phyloP scores from a whole-genome alignment of 92 coral and sea anemone genomes.

The Actinostola sp. region DNA sequence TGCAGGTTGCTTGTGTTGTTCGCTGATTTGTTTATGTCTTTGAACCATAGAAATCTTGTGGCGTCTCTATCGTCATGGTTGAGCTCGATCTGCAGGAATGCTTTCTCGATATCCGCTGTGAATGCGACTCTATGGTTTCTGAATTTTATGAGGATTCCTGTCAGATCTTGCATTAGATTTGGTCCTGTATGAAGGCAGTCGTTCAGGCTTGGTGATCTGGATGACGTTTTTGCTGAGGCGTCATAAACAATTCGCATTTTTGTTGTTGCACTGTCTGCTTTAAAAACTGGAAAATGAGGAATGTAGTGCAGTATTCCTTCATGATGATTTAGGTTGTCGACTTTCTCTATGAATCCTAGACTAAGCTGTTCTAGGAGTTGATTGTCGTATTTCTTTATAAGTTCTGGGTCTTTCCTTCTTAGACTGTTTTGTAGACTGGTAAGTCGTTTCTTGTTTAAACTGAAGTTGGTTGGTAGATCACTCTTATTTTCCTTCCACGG shows the following conservation, averaged over 20 bases:
- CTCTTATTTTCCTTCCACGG: constrained; percentile 37
- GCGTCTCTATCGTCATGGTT: constrained; percentile 25
- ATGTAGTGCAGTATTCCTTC: constrained; percentile 44
- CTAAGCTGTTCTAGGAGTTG: constrained; percentile 44
- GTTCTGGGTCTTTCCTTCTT: constrained; percentile 39
- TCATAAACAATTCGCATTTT: constrained; percentile 44
- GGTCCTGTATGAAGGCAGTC: constrained; percentile 43
- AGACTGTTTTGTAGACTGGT: constrained; percentile 31
- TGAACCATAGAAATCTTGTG: constrained; percentile 28
- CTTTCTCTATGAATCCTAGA: constrained; percentile 49
- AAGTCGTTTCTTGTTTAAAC: constrained; percentile 19
- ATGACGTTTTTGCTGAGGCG: constrained; percentile 37
- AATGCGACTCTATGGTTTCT: constrained; percentile 31
- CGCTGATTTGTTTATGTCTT: constrained; percentile 30
- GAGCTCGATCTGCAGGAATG: constrained; percentile 44
- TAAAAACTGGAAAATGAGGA: constrained; percentile 49
- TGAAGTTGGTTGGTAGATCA: constrained; percentile 32
- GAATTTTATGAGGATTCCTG: constrained; percentile 34
- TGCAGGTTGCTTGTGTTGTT: constrained; percentile 7
- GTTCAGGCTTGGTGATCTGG: constrained; percentile 26
- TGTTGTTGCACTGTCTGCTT: constrained; percentile 57
- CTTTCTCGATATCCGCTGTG: constrained; percentile 38
- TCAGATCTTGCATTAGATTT: constrained; percentile 25
- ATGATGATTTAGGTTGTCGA: constrained; percentile 20
- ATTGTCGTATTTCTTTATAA: constrained; percentile 26